Conservation (phyloP, 2,113 vertebrate genomes). For the Argyrosomus japonicus region DNA sequence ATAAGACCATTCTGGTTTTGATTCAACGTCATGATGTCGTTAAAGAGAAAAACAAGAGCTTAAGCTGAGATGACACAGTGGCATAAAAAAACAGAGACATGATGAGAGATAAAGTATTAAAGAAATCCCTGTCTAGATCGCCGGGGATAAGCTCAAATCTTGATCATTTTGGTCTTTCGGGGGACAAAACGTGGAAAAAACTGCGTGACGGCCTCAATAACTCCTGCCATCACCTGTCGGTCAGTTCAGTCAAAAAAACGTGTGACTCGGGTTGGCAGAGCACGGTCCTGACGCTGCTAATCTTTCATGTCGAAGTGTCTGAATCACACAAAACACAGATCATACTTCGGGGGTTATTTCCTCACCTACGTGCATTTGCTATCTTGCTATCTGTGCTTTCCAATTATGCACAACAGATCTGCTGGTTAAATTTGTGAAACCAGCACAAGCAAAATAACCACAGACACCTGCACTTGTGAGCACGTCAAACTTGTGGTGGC, state of each 20-base stretch:
- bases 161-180: constrained; percentile 47
- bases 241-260: neutral
- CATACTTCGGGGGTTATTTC: neutral
- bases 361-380: neutral
- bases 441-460: neutral
- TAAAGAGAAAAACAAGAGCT: neutral
- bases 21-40: neutral
- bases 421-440: neutral
- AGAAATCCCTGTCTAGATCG: constrained; percentile 44
- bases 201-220: neutral
- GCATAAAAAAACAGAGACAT: neutral
- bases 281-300: neutral
- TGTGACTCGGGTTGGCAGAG: neutral
- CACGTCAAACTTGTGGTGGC: neutral
- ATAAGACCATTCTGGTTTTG: neutral
- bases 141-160: constrained; percentile 57
- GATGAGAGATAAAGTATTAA: constrained; percentile 35
- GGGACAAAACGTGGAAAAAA: neutral
- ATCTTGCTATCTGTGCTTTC: too few relatives aligned
- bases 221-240: constrained; percentile 21
- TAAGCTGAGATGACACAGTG: neutral
- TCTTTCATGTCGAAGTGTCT: neutral
- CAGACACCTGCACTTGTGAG: neutral
- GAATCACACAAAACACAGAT: neutral
- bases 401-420: neutral